Conservation (phyloP, 2,888 invertebrate genomes). For the Agrochola circellaris region DNA sequence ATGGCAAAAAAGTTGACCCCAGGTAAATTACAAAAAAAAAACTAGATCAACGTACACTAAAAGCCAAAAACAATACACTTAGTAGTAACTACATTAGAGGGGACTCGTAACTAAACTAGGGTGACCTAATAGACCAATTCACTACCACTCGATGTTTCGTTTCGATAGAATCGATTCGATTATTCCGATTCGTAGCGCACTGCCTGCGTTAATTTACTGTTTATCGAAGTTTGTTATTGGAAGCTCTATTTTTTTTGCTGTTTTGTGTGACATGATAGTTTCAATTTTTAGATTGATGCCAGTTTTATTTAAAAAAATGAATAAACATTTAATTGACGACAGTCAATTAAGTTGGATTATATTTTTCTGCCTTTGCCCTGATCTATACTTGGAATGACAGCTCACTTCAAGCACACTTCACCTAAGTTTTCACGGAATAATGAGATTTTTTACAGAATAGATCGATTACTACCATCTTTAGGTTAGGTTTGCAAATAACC, state of each 20-base stretch:
- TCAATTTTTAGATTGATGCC: background rate
- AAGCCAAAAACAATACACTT: conserved; percentile 82
- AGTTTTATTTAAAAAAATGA: background rate
- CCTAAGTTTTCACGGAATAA: no score
- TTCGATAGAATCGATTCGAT: conserved; percentile 80
- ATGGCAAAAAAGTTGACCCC: background rate
- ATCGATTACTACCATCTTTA: no score
- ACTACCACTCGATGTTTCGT: conserved; percentile 78
- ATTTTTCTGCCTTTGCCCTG: background rate
- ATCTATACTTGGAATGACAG: no score
- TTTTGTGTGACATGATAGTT: background rate
- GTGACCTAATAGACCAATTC: conserved; percentile 85
- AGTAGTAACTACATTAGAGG: conserved; percentile 76
- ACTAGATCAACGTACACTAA: conserved; percentile 44
- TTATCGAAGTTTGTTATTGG: conserved; percentile 63
- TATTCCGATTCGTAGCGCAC: conserved; percentile 79
- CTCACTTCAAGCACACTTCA: no score
- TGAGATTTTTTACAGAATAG: no score
- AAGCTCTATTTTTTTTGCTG: conserved; percentile 1
- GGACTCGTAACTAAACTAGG: conserved; percentile 77
- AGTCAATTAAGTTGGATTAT: background rate
- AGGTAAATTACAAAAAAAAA: conserved; percentile 38
- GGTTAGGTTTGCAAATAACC: no score
- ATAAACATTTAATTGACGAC: background rate
- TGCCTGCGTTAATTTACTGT: conserved; percentile 68